Conservation (phyloP, 2,888 invertebrate species). For the Loripinus fragilis region DNA sequence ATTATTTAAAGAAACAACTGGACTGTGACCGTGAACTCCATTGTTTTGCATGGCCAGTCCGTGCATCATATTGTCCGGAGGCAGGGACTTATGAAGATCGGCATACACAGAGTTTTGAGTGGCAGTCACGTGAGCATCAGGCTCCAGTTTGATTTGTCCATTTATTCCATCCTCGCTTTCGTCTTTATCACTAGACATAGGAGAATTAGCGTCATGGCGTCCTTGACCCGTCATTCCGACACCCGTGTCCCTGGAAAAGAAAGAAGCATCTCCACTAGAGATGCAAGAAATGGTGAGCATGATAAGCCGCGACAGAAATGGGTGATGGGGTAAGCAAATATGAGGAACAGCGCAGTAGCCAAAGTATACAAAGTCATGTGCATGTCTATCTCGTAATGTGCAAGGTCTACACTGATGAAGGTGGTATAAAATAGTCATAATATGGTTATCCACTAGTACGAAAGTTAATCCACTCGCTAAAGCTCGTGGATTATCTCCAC, state of each 20-base stretch:
- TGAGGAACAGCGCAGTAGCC: no score
- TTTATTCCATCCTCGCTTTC: conserved; percentile 75
- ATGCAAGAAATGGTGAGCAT: neutral
- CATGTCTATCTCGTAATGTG: no score
- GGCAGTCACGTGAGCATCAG: conserved; percentile 57
- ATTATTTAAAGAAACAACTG: conserved; percentile 61
- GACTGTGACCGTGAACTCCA: conserved; percentile 36
- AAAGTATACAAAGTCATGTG: no score
- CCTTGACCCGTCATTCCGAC: neutral
- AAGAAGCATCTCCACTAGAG: conserved; percentile 16
- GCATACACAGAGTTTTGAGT: conserved; percentile 68
- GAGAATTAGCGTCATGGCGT: conserved; percentile 46
- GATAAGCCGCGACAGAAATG: no score
- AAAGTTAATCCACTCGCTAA: no score
- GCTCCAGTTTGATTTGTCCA: conserved; percentile 75
- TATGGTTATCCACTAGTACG: no score
- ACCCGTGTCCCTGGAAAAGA: conserved; percentile 22
- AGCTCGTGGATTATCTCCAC: no score
- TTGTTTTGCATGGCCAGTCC: conserved; percentile 56
- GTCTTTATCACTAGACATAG: conserved; percentile 71
- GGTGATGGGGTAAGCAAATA: no score
- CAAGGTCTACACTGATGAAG: no score
- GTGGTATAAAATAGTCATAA: no score
- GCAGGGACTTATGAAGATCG: conserved; percentile 73
- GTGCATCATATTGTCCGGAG: conserved; percentile 56